Conservation (phyloP, 35 echinoderm and acorn worm species). For the Apostichopus californicus region DNA sequence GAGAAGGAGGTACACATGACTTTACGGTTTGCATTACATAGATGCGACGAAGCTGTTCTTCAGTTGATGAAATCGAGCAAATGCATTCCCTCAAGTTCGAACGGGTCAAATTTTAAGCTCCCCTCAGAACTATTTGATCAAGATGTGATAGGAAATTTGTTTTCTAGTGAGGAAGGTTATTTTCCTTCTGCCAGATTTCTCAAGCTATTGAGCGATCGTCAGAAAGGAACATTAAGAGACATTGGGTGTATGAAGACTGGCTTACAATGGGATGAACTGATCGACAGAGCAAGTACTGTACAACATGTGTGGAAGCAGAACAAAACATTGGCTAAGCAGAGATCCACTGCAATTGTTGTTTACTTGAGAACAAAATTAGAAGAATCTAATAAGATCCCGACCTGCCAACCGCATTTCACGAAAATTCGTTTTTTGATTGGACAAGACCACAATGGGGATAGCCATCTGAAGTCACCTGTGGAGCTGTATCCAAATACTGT, state of each 20-base stretch:
- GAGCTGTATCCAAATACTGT: background rate
- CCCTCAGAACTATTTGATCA: conserved; percentile 31
- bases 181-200: conserved; percentile 17
- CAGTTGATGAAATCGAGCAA: background rate
- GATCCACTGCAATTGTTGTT: background rate
- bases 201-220: background rate
- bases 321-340: background rate
- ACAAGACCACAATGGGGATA: background rate
- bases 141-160: background rate
- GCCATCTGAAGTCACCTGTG: background rate
- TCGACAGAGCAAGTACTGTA: conserved; percentile 8
- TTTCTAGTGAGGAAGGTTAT: conserved; percentile 43
- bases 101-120: background rate
- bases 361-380: background rate
- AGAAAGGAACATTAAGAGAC: conserved; percentile 46
- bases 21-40: conserved; percentile 21
- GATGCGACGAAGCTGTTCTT: conserved; percentile 3
- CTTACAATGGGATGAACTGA: conserved; percentile 5
- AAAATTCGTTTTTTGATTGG: background rate
- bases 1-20: background rate
- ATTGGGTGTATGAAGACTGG: conserved; percentile 18
- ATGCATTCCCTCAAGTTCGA: conserved; percentile 31
- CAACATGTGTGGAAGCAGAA: background rate
- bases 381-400: background rate
- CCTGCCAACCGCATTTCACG: background rate